These are phyloP conservation scores for Dendrocopos noguchii DNA, from an alignment of 2,113 vertebrate genomes.

Conservation along the genomic window DNA sequence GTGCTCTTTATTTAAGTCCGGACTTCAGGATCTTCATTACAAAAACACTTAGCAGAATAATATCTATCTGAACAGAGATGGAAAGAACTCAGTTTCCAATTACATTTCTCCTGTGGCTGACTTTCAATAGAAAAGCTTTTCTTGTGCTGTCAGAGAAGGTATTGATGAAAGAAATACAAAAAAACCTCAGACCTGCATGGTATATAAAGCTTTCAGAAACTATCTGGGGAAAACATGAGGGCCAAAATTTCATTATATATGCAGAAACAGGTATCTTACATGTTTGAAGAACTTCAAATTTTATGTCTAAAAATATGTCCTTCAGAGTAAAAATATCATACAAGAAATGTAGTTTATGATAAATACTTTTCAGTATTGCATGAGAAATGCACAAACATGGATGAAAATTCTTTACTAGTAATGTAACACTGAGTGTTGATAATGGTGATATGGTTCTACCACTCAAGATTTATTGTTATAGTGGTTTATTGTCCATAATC, in stretches of 20 bases:
- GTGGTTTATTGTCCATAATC: not conserved
- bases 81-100: not conserved
- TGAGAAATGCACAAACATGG: not conserved
- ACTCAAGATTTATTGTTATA: not conserved
- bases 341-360: not conserved
- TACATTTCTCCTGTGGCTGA: not conserved
- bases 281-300: not conserved
- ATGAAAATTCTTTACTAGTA: not conserved
- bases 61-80: not conserved
- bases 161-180: not conserved
- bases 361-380: not conserved
- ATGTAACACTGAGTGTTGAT: not conserved
- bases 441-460: not conserved
- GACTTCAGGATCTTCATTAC: not conserved
- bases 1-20: not conserved
- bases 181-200: not conserved
- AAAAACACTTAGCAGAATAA: not conserved
- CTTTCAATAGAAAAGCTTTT: not conserved
- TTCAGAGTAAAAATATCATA: not conserved
- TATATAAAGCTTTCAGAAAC: not conserved
- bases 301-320: not conserved
- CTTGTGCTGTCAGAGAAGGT: not conserved
- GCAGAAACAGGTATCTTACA: not conserved
- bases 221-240: not conserved
- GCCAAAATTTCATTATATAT: not conserved